Evolutionary conservation across 2,113 vertebrate species (phyloP).

Genomic region (Hyperopisus bebe): DNA sequence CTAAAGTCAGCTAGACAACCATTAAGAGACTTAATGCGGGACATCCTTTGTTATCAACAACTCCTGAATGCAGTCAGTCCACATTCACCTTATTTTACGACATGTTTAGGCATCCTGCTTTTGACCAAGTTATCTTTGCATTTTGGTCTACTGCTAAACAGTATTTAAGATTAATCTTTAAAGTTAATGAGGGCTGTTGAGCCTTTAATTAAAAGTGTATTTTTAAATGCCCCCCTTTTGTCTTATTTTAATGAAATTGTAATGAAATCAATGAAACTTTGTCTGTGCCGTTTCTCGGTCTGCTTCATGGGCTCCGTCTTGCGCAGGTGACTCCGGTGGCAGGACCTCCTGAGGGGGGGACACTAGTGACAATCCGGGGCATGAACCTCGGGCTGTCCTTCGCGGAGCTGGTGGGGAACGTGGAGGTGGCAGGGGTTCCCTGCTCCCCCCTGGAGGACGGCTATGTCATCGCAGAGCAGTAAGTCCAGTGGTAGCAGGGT

Average conservation of each 20-base stretch:
- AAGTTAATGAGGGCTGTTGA: neutral
- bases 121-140: neutral
- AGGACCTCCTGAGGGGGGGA: constrained; percentile 85
- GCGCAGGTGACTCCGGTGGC: constrained; percentile 80
- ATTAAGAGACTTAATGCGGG: neutral
- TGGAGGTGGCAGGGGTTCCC: constrained; percentile 83
- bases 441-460: constrained; percentile 75
- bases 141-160: neutral
- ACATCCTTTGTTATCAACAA: neutral
- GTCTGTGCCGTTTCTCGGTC: neutral
- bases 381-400: constrained; percentile 89
- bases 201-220: neutral
- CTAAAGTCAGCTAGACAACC: neutral
- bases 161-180: neutral
- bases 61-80: neutral
- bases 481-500: constrained; percentile 44
- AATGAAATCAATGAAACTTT: neutral
- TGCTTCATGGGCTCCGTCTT: neutral
- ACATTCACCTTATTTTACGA: neutral
- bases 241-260: neutral
- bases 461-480: constrained; percentile 91
- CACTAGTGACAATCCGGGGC: constrained; percentile 82
- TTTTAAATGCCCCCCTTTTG: neutral
- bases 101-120: neutral
- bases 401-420: constrained; percentile 80